Conservation (phyloP, 2,797 vertebrate species). For the Pygocentrus nattereri region DNA sequence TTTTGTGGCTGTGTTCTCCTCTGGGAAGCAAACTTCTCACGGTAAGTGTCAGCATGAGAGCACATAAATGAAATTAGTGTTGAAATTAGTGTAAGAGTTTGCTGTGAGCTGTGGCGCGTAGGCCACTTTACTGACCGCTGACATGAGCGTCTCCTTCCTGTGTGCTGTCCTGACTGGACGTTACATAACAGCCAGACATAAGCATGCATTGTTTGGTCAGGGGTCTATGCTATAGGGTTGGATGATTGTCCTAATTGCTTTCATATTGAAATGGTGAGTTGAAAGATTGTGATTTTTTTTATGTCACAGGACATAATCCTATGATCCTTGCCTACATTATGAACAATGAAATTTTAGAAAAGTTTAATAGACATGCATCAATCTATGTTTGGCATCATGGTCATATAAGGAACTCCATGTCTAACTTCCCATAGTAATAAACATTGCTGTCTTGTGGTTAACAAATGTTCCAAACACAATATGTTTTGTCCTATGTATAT, state of each 20-base stretch:
- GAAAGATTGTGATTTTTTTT: neutral
- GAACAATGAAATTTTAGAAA: neutral
- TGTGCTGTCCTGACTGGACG: neutral
- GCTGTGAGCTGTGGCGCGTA: neutral
- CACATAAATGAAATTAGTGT: conserved; percentile 16
- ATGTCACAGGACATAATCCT: neutral
- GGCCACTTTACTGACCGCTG: neutral
- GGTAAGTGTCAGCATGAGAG: neutral
- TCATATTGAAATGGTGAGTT: neutral
- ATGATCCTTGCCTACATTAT: neutral
- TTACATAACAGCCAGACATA: conserved; percentile 34
- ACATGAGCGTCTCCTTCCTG: neutral
- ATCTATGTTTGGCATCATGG: no score
- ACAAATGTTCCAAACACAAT: no score
- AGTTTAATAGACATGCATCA: no score
- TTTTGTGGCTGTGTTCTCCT: conserved; percentile 18
- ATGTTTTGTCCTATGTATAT: no score
- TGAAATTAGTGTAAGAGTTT: conserved; percentile 13
- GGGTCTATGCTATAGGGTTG: neutral
- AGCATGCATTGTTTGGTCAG: conserved; percentile 17
- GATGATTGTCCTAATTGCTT: neutral
- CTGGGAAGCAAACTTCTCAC: conserved; percentile 4
- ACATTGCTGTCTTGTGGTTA: no score
- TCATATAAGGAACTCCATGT: no score
- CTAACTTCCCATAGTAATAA: no score